These are phyloP conservation scores for Noctua comes DNA, from an alignment of 2,888 invertebrate species.

Conservation along the genomic window DNA sequence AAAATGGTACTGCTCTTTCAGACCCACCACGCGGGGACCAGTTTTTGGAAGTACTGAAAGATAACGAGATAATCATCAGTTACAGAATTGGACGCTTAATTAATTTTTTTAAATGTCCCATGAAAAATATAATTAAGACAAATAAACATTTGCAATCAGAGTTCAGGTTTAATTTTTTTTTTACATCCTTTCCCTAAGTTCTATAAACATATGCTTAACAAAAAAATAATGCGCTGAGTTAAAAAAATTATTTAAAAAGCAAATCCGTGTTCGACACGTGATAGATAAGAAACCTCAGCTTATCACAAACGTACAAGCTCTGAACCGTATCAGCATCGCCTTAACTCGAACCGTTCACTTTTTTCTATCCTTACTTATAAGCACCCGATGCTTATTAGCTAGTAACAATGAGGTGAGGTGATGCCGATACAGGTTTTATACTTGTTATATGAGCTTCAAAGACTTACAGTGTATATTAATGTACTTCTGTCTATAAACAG, in stretches of 20 bases:
- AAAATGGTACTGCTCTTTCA: conserved; percentile 93
- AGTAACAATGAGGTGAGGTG: not conserved
- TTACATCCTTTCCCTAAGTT: not conserved
- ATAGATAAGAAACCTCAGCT: not conserved
- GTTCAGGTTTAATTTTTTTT: too few species aligned
- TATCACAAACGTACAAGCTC: not conserved
- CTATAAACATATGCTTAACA: not conserved
- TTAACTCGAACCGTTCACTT: too few species aligned
- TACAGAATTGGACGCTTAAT: too few species aligned
- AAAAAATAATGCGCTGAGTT: not conserved
- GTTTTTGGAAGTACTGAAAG: conserved; percentile 93
- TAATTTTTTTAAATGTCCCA: too few species aligned
- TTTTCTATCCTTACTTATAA: not conserved
- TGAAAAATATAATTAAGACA: not conserved
- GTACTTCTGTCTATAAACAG: conserved; percentile 80
- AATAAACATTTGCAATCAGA: not conserved
- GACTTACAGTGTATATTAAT: conserved; percentile 88
- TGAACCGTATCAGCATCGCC: not conserved
- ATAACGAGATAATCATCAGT: conserved; percentile 37
- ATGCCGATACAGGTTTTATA: not conserved
- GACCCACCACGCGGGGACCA: conserved; percentile 94
- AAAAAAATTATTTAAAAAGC: not conserved
- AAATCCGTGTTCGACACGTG: not conserved
- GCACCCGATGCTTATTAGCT: not conserved
- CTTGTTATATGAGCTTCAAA: not conserved